Base-by-base conservation (phyloP, 2,888 invertebrate genomes). In the Bedellia somnulentella region DNA sequence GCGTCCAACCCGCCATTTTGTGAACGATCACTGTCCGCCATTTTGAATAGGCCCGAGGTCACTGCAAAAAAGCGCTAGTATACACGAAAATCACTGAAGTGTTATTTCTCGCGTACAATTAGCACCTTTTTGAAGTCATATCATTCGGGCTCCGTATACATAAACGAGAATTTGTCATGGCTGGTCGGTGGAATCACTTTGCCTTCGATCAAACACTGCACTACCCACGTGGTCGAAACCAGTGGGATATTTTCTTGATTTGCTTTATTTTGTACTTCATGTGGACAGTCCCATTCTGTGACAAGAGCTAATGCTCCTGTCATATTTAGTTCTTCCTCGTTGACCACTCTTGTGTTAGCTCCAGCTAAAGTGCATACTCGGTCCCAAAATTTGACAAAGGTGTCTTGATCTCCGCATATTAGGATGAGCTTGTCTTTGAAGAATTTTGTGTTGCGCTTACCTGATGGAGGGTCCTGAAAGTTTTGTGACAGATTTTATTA, bases 171-270 rank as follows among this genome's bases (percentile, higher is more conserved):
- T 54, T 66, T 75, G 27, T 60, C 59, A 52, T 80, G 78, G 34
- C 63, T 57, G 41, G 76, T 68, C 5, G 77, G 73, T 1, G 59
- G 43, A 37, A 79, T 56, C 18, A 76, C 55, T 31, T 68, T 66
- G 2, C 83, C 83, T 41, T 81, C 80, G 35, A 87, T 80, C 22
- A 87, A 59, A 41, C 81, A 82, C 43, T 87, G 86, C 3, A 83
- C 75, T 1, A 87, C 64, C 87, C 87, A 88, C 2, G 79, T 79
- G 0, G 83, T 81, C 0, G 85, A 82, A 0, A 87, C 82, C 0
- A 87, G 45, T 0, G 86, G 84, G n/a, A 82, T 67, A 32, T 67
- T 73, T 43, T 80, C 78, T 30, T 77, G 63, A 31, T 70, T 64
- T 1, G 84, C 83, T 34, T 70, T 73, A 35, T 73, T 73, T 28